A percentile compares a stretch with the other conserved stretches of the same genome.
Conservation (phyloP, 2,113 vertebrate species). For the Laticauda colubrina region DNA sequence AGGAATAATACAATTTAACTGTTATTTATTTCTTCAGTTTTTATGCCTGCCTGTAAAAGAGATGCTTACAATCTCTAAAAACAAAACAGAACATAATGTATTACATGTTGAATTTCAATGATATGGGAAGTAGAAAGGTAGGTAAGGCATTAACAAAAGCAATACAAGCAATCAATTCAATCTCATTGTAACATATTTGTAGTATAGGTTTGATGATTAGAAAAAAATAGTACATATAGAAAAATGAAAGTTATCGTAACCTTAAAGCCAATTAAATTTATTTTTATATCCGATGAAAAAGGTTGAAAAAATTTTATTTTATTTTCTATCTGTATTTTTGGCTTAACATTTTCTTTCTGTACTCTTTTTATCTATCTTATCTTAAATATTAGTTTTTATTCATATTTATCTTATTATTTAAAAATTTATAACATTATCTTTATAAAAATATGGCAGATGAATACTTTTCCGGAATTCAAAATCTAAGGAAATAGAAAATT, state of each 20-base stretch:
- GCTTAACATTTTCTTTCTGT: neutral
- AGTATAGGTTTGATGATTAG: neutral
- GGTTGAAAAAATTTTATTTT: neutral
- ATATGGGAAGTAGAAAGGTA: neutral
- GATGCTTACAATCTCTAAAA: neutral
- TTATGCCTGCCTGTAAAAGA: neutral
- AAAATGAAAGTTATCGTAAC: neutral
- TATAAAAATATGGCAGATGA: neutral
- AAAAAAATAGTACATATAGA: neutral
- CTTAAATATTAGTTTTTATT: neutral
- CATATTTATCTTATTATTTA: neutral
- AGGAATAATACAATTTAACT: neutral
- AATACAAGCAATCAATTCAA: neutral
- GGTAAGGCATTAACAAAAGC: neutral
- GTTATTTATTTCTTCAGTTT: neutral
- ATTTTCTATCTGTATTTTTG: neutral
- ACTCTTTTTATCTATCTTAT: neutral
- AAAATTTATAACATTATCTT: neutral
- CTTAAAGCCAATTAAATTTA: neutral
- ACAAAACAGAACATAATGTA: neutral
- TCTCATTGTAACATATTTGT: neutral
- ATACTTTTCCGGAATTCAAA: neutral
- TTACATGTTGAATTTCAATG: neutral
- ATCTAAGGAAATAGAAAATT: neutral
- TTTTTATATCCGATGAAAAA: neutral